A percentile compares a stretch with the other conserved stretches of the same genome.
These are phyloP conservation scores for Sceliomorpha sp. DNA, from an alignment of 2,888 invertebrate species.

Conservation along the genomic window DNA sequence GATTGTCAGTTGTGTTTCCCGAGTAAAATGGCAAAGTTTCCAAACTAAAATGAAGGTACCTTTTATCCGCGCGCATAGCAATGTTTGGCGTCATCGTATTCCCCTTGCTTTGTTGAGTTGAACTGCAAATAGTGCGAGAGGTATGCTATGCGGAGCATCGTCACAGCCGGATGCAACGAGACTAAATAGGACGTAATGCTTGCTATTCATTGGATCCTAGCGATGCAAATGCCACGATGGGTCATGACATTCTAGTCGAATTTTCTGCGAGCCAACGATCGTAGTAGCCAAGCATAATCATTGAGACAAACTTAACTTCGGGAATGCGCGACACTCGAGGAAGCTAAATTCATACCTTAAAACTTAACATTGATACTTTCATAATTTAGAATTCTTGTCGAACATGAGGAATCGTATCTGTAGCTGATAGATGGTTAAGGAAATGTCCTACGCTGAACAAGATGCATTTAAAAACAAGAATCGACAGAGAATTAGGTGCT, in stretches of 20 bases:
- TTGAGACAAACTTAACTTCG: slow-evolving; percentile 52
- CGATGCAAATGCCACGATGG: slow-evolving; percentile 71
- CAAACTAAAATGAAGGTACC: slow-evolving; percentile 31
- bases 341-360: slow-evolving; percentile 42
- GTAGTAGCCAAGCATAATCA: slow-evolving; percentile 41
- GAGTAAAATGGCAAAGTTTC: slow-evolving; percentile 24
- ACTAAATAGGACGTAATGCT: slow-evolving; percentile 73
- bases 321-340: slow-evolving; percentile 41
- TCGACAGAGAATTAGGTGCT: slow-evolving; percentile 21
- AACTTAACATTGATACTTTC: slow-evolving; percentile 28
- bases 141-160: slow-evolving; percentile 70
- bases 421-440: too few relatives aligned
- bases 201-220: slow-evolving; percentile 73
- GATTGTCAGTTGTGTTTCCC: not conserved
- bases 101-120: slow-evolving; percentile 49
- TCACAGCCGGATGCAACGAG: slow-evolving; percentile 67
- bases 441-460: too few relatives aligned
- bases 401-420: too few relatives aligned
- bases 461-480: too few relatives aligned
- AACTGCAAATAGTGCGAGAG: slow-evolving; percentile 74
- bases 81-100: slow-evolving; percentile 66
- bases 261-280: slow-evolving; percentile 63
- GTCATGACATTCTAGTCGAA: slow-evolving; percentile 70
- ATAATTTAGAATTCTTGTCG: too few relatives aligned
- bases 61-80: slow-evolving; percentile 59